Percentiles rank a stretch among this genome's conserved stretches.
Conservation (phyloP, 1,140 invertebrate species). For the Phortica variegata region DNA sequence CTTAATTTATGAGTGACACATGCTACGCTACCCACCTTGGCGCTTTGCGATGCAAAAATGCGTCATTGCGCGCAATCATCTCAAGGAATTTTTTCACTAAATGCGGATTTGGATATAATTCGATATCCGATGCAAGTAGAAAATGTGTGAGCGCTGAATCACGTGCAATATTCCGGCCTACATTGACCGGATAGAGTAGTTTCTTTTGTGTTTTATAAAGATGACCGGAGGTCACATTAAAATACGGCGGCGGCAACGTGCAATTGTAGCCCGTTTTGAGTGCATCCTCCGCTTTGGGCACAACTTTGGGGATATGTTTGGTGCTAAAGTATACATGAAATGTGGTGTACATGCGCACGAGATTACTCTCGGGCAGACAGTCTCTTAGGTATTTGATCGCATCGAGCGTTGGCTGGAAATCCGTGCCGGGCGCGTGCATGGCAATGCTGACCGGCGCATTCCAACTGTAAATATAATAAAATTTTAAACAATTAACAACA, state of each 20-base stretch:
- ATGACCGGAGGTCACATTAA: conserved; percentile 64
- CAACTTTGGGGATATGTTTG: conserved; percentile 77
- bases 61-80: conserved; percentile 74
- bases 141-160: conserved; percentile 80
- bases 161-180: conserved; percentile 81
- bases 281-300: conserved; percentile 66
- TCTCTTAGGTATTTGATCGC: conserved; percentile 70
- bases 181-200: conserved; percentile 84
- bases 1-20: too few species aligned
- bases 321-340: conserved; percentile 86
- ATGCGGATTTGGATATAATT: conserved; percentile 82
- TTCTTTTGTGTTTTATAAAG: conserved; percentile 80
- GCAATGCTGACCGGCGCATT: conserved; percentile 72
- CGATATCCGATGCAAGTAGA: conserved; percentile 83
- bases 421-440: conserved; percentile 74
- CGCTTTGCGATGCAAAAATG: conserved; percentile 60
- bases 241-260: conserved; percentile 67
- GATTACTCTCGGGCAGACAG: conserved; percentile 63
- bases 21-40: conserved; percentile 36
- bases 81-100: conserved; percentile 75
- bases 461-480: conserved; percentile 59
- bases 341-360: conserved; percentile 74
- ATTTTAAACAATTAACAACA: too few species aligned
- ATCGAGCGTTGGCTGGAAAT: conserved; percentile 66
- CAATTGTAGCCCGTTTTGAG: conserved; percentile 70